phyloP scores from a whole-genome alignment of 2,113 vertebrate species.

The Bubo blakistoni region DNA sequence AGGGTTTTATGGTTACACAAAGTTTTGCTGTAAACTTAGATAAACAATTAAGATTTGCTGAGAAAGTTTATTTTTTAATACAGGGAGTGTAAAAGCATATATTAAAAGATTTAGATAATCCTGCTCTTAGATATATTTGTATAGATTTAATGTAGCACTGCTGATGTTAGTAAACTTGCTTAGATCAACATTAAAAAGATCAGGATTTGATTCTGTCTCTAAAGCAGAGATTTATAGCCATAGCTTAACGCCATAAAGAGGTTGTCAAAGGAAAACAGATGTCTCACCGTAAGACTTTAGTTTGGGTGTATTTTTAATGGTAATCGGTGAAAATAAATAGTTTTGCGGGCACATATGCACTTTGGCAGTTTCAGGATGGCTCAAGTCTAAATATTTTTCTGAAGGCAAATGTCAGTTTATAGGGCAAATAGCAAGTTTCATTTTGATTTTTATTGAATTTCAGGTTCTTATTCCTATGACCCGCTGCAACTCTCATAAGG shows the following conservation, averaged over 20 bases:
- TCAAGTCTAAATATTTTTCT: neutral
- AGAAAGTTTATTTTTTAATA: neutral
- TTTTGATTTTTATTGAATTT: neutral
- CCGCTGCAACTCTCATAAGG: slow-evolving; percentile 91
- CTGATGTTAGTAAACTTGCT: neutral
- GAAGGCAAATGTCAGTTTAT: neutral
- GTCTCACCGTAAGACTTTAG: neutral
- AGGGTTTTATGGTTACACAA: neutral
- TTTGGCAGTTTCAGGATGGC: neutral
- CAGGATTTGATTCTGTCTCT: neutral
- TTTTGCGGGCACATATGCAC: neutral
- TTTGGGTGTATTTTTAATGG: neutral
- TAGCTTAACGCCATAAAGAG: neutral
- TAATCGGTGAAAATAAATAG: neutral
- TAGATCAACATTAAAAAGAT: neutral
- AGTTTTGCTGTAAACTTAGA: neutral
- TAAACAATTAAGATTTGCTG: neutral
- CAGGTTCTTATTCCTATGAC: slow-evolving; percentile 95
- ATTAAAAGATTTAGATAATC: neutral
- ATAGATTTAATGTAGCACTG: neutral
- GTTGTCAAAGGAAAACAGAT: neutral
- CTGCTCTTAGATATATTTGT: neutral
- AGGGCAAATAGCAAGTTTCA: neutral
- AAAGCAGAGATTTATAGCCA: neutral
- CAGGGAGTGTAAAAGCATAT: neutral